These are phyloP conservation scores for Passer montanus DNA, from an alignment of 2,113 vertebrate species.

Conservation along the genomic window DNA sequence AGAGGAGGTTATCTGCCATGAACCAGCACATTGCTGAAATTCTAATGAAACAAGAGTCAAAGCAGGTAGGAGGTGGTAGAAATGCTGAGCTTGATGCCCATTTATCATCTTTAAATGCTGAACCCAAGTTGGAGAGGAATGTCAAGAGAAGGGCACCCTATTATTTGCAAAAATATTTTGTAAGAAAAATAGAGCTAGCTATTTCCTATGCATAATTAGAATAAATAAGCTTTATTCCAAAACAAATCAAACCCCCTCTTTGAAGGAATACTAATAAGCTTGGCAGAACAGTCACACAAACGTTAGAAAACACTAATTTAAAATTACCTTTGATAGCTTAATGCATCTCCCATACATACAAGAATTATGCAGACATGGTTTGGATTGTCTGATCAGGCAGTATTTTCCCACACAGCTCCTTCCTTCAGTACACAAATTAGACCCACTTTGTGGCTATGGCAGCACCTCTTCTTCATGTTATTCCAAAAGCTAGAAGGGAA, in stretches of 20 bases:
- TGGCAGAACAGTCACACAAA: neutral
- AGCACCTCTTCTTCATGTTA: neutral
- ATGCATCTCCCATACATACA: neutral
- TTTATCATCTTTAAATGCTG: constrained; percentile 63
- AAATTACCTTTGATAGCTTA: neutral
- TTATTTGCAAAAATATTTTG: constrained; percentile 50
- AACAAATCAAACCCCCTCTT: neutral
- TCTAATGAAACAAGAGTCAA: constrained; percentile 58
- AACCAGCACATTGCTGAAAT: constrained; percentile 46
- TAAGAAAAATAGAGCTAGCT: neutral
- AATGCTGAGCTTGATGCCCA: constrained; percentile 57
- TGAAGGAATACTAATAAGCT: neutral
- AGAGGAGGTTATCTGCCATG: constrained; percentile 31
- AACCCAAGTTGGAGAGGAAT: constrained; percentile 36
- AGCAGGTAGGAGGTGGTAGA: constrained; percentile 60
- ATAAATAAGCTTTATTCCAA: neutral
- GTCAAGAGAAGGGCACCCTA: constrained; percentile 40
- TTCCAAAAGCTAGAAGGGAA: neutral
- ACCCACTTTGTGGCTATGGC: neutral
- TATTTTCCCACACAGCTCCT: neutral
- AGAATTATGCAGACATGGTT: neutral
- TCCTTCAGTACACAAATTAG: neutral
- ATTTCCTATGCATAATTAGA: neutral
- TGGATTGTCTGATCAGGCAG: neutral
- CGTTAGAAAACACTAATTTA: neutral